Conservation (phyloP, 2,113 vertebrate species). For the Apaloderma vittatum region DNA sequence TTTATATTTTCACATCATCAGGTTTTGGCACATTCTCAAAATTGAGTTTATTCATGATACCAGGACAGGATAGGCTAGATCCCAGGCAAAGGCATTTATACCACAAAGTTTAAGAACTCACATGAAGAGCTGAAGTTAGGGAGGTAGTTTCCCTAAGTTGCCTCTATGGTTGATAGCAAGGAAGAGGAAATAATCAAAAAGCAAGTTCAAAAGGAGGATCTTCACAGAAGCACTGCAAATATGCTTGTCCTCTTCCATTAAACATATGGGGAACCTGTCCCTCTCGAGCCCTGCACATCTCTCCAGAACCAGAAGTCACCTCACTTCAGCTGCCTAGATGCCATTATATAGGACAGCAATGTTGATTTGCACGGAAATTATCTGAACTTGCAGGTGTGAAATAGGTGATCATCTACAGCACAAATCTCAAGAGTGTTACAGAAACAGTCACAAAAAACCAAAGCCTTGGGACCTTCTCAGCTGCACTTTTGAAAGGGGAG, state of each 20-base stretch:
- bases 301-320: background rate
- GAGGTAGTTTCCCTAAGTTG: background rate
- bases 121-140: background rate
- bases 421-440: background rate
- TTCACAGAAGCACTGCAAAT: background rate
- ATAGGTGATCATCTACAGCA: background rate
- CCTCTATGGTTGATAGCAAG: background rate
- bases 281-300: background rate
- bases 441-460: background rate
- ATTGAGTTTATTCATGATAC: background rate
- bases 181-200: background rate
- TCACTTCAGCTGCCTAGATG: background rate
- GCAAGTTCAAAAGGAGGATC: background rate
- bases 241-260: background rate
- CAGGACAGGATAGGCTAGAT: background rate
- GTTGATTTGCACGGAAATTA: background rate
- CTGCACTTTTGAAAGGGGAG: background rate
- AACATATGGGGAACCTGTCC: background rate
- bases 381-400: background rate
- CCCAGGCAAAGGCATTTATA: background rate
- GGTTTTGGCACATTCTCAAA: background rate
- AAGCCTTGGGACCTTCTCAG: background rate
- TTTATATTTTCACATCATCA: background rate
- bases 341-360: background rate
- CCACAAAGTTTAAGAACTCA: background rate